Evolutionary conservation across 2,113 vertebrate genomes (phyloP), one percentile per base, ranked within the genome.

Genomic region (Ranitomeya variabilis): DNA sequence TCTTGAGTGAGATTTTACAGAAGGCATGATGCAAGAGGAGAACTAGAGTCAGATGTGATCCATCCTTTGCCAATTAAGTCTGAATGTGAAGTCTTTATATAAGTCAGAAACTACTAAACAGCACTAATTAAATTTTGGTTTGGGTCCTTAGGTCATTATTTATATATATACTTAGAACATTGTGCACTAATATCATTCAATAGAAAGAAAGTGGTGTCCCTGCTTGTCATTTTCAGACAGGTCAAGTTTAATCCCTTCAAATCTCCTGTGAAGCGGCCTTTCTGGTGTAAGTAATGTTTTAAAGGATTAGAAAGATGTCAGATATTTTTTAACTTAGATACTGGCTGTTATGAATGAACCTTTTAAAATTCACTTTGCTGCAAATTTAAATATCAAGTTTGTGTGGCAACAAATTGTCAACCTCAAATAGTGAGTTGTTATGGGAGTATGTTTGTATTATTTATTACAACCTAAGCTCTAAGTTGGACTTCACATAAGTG

Each of bases 131-230:
- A 52, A n/a, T 69, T 85, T 66, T 37, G 10, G 59, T 77, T 76
- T 23, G 60, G 66, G 80, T 60, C 57, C 45, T 71, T 62, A 62
- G 66, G 69, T 52, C 87, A 69, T 21, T 51, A 81, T 4, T 0
- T 90, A 69, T 10, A 83, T 12, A 77, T 77, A 76, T 83, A 67
- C 69, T 80, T 51, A 19, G 3, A 59, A 86, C 87, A 26, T 81
- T 14, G 81, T 69, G 60, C 52, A 69, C 80, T 85, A 73, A 87
- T 83, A 86, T 66, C 79, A 84, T 45, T 16, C 76, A 90, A 77
- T 85, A 91, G 81, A 90, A 7, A 15, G 73, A 80, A 66, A 85
- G 67, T 90, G 79, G 3, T 0, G 57, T 89, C 90, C 90, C 60
- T 69, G 51, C 19, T 79, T 89, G 60, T 89, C 81, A 89, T 85